Conservation (phyloP, 2,888 invertebrate species). For the Tinea semifulvella region DNA sequence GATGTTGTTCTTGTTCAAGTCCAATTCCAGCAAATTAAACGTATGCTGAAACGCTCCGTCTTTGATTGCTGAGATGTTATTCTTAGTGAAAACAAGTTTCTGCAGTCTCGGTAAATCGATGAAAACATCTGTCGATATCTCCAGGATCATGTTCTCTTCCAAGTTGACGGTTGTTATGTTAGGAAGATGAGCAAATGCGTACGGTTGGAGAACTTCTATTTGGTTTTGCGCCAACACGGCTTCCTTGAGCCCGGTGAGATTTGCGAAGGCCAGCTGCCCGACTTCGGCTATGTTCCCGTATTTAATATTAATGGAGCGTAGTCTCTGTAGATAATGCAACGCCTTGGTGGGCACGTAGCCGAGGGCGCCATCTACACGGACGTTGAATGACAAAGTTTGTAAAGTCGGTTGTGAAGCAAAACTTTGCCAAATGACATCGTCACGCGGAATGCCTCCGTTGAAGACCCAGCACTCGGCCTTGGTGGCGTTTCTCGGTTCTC, state of each 20-base stretch:
- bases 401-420: constrained; percentile 77
- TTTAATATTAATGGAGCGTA: constrained; percentile 74
- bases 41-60: constrained; percentile 83
- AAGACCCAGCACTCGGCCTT: constrained; percentile 83
- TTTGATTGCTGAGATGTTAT: constrained; percentile 84
- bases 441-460: constrained; percentile 71
- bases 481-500: constrained; percentile 65
- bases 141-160: constrained; percentile 79
- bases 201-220: constrained; percentile 72
- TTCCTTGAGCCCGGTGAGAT: constrained; percentile 73
- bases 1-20: constrained; percentile 81
- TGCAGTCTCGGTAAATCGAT: constrained; percentile 75
- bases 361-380: constrained; percentile 74
- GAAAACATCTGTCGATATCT: constrained; percentile 78
- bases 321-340: constrained; percentile 70
- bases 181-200: constrained; percentile 77
- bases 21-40: constrained; percentile 78
- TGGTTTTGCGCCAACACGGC: constrained; percentile 74
- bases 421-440: constrained; percentile 78
- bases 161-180: constrained; percentile 75
- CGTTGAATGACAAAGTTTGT: constrained; percentile 75
- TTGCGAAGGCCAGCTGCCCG: constrained; percentile 77
- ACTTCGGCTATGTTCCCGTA: constrained; percentile 78
- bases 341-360: constrained; percentile 77
- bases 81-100: constrained; percentile 83